phyloP scores from a whole-genome alignment of 1,140 invertebrate genomes.

The Oppia nitens region DNA sequence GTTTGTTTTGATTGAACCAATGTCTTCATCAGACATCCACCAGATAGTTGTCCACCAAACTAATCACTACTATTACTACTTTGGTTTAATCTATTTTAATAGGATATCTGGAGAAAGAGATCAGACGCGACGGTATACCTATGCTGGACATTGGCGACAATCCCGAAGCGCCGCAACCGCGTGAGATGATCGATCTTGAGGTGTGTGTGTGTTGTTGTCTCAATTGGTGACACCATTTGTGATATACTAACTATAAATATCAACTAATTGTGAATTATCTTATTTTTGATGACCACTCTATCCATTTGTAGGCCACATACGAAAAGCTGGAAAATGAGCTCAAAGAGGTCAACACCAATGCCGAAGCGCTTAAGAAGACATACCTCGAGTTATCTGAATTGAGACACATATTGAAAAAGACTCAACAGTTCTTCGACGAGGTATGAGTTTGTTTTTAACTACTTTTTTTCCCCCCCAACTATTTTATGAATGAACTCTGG shows the following conservation, averaged over 20 bases:
- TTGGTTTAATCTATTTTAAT: conserved; percentile 11
- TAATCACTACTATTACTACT: neutral
- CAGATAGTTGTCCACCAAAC: neutral
- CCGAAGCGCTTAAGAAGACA: conserved; percentile 39
- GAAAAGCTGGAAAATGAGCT: conserved; percentile 34
- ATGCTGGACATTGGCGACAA: conserved; percentile 84
- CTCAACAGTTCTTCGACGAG: conserved; percentile 38
- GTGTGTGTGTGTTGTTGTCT: no score
- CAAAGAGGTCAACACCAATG: conserved; percentile 37
- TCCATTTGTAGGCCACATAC: conserved; percentile 27
- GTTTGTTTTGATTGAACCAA: neutral
- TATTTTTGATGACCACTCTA: conserved; percentile 11
- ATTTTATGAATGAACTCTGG: neutral
- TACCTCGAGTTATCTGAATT: conserved; percentile 69
- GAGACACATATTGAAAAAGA: conserved; percentile 38
- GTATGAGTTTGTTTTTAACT: conserved; percentile 24
- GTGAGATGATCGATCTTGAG: conserved; percentile 91
- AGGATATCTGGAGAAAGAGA: conserved; percentile 83
- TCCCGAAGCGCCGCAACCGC: conserved; percentile 80
- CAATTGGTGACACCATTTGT: no score
- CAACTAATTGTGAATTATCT: conserved; percentile 19
- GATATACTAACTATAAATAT: no score
- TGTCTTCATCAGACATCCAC: neutral
- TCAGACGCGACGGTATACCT: conserved; percentile 81
- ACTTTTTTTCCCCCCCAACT: neutral